Conservation (phyloP, 2,888 invertebrate genomes). For the Nemotelus pantherinus region DNA sequence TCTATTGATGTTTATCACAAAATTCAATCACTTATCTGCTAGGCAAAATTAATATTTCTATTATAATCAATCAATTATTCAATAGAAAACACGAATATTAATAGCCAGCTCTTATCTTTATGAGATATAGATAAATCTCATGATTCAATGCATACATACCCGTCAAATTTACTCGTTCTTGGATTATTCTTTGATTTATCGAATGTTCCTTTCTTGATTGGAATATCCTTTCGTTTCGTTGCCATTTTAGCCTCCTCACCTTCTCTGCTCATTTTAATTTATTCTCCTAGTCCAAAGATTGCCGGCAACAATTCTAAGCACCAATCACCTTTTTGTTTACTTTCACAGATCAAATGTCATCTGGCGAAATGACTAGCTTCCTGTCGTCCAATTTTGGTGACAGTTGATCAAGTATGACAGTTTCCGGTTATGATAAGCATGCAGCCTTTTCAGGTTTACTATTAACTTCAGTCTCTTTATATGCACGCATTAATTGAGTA, state of each 20-base stretch:
- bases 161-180: constrained; percentile 6
- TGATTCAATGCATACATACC: background rate
- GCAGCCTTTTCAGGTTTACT: too few species aligned
- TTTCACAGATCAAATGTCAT: background rate
- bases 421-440: too few species aligned
- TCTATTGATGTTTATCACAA: too few species aligned
- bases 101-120: background rate
- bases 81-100: background rate
- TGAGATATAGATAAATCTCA: background rate
- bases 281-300: background rate
- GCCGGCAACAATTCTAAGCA: too few species aligned
- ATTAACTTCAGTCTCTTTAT: too few species aligned
- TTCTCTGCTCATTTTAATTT: constrained; percentile 24
- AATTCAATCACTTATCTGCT: too few species aligned
- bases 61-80: background rate
- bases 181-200: background rate
- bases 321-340: background rate
- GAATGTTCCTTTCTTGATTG: background rate
- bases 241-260: background rate
- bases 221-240: background rate
- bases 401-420: background rate
- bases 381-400: background rate
- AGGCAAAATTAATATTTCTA: too few species aligned
- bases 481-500: too few species aligned
- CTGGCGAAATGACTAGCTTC: background rate